These are phyloP conservation scores for Arnoldichthys spilopterus DNA, from an alignment of 2,797 vertebrate species.

Conservation along the genomic window DNA sequence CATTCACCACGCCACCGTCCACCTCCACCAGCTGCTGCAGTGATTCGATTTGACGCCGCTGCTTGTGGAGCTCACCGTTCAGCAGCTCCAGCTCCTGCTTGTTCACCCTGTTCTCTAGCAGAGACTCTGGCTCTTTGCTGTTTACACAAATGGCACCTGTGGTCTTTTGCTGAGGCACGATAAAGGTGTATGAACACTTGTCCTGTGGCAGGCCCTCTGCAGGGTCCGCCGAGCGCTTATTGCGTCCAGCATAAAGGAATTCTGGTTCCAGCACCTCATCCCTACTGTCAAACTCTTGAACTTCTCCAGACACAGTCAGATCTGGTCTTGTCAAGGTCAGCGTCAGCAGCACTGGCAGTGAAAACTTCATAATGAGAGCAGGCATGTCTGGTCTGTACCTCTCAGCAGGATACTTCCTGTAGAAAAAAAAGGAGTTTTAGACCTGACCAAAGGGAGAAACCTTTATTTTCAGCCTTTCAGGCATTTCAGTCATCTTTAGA, in stretches of 20 bases:
- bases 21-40: slow-evolving; percentile 95
- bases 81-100: slow-evolving; percentile 94
- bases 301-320: slow-evolving; percentile 62
- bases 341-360: slow-evolving; percentile 60
- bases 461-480: too few species aligned
- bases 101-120: slow-evolving; percentile 90
- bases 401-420: slow-evolving; percentile 12
- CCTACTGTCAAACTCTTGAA: slow-evolving; percentile 71
- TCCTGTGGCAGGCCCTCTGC: slow-evolving; percentile 62
- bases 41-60: slow-evolving; percentile 94
- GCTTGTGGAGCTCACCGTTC: slow-evolving; percentile 92
- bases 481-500: too few species aligned
- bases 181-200: slow-evolving; percentile 88
- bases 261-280: slow-evolving; percentile 71
- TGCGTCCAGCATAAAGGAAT: slow-evolving; percentile 80
- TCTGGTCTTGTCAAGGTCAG: slow-evolving; percentile 56
- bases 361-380: slow-evolving; percentile 30
- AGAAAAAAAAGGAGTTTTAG: background rate
- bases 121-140: slow-evolving; percentile 90
- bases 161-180: slow-evolving; percentile 92
- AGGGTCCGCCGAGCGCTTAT: slow-evolving; percentile 69
- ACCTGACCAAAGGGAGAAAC: too few species aligned
- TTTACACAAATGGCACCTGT: slow-evolving; percentile 96
- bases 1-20: slow-evolving; percentile 94
- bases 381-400: slow-evolving; percentile 24